Conservation (phyloP, 2,113 vertebrate species). For the Speoplatyrhinus poulsoni region DNA sequence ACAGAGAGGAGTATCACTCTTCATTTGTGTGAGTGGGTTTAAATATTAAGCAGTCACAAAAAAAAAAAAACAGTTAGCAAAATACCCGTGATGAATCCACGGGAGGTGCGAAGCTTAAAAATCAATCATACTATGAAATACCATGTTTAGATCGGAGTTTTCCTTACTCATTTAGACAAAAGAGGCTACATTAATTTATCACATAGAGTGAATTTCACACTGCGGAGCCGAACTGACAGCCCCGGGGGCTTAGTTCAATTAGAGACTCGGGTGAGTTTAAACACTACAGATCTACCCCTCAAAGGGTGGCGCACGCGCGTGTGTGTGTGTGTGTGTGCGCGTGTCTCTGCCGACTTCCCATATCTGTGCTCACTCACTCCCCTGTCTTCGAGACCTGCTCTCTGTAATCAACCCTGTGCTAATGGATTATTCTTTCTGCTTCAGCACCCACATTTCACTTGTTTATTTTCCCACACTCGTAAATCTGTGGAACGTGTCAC, state of each 20-base stretch:
- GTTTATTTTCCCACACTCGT: slow-evolving; percentile 98
- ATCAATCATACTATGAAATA: slow-evolving; percentile 52
- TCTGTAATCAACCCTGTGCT: slow-evolving; percentile 98
- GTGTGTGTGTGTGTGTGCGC: slow-evolving; percentile 27
- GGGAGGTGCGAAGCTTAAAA: slow-evolving; percentile 49
- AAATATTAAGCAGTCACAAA: slow-evolving; percentile 9
- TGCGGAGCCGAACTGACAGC: slow-evolving; percentile 61
- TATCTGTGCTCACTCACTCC: slow-evolving; percentile 55
- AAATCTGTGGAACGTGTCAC: slow-evolving; percentile 95
- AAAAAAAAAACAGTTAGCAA: slow-evolving; percentile 26
- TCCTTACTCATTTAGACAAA: slow-evolving; percentile 66
- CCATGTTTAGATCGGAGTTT: slow-evolving; percentile 47
- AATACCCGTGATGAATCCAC: neutral
- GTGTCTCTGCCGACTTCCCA: slow-evolving; percentile 10
- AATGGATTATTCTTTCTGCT: slow-evolving; percentile 99
- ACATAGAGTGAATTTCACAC: slow-evolving; percentile 63
- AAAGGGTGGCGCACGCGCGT: slow-evolving; percentile 63
- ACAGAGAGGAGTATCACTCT: slow-evolving; percentile 31
- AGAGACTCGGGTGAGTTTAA: slow-evolving; percentile 74
- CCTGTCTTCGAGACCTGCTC: slow-evolving; percentile 81
- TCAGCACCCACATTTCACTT: slow-evolving; percentile 99
- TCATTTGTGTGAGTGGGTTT: slow-evolving; percentile 21
- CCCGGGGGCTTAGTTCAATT: slow-evolving; percentile 77
- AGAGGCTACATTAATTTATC: slow-evolving; percentile 45
- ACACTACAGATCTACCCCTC: slow-evolving; percentile 70